A percentile compares a stretch with the other conserved stretches of the same genome.
Evolutionary conservation across 2,797 vertebrate genomes (phyloP).

Genomic region (Mormyrus hasselquistii): DNA sequence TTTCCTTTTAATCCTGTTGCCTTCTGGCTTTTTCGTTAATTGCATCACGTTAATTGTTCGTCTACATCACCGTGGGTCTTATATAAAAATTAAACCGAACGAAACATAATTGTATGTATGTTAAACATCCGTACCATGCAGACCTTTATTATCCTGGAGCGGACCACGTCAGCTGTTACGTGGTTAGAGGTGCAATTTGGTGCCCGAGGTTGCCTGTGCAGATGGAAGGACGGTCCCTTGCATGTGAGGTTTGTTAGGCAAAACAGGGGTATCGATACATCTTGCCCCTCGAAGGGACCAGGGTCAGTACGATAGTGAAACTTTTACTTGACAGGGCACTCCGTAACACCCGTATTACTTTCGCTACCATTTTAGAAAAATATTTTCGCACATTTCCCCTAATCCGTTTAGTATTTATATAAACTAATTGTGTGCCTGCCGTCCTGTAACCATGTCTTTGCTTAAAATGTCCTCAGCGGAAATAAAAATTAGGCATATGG

Average conservation of each 20-base stretch:
- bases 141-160: background rate
- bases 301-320: background rate
- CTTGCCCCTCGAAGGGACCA: background rate
- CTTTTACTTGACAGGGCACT: background rate
- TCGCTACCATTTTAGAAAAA: background rate
- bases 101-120: background rate
- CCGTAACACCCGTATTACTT: background rate
- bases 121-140: background rate
- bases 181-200: background rate
- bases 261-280: background rate
- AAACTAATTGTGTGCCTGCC: background rate
- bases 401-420: background rate
- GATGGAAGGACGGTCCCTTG: background rate
- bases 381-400: background rate
- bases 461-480: background rate
- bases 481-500: background rate
- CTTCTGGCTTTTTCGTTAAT: background rate
- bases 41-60: background rate
- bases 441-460: background rate
- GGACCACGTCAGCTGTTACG: background rate
- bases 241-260: background rate
- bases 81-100: background rate
- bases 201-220: background rate
- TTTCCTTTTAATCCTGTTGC: background rate
- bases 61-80: background rate